Evolutionary conservation across 2,888 invertebrate species (phyloP).

Genomic region (Synanthedon andrenaeformis): DNA sequence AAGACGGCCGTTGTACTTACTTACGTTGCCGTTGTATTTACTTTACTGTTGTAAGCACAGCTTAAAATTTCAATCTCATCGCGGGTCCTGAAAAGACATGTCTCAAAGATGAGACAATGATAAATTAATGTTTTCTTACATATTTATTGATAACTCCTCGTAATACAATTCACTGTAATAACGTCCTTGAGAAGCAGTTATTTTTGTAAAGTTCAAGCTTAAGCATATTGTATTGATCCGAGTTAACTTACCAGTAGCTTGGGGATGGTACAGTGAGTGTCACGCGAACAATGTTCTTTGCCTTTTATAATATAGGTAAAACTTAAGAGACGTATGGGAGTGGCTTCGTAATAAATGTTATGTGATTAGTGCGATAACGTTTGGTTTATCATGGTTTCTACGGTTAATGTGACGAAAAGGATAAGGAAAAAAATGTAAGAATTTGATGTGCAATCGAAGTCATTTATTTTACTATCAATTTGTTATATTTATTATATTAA

Average conservation of each 20-base stretch:
- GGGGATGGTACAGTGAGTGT: slow-evolving; percentile 27
- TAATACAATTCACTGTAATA: neutral
- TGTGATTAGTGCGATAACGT: slow-evolving; percentile 1
- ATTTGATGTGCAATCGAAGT: neutral
- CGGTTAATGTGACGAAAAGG: slow-evolving; percentile 20
- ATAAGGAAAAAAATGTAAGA: slow-evolving; percentile 21
- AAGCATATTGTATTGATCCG: slow-evolving; percentile 19
- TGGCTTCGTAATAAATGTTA: slow-evolving; percentile 2
- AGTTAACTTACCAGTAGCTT: slow-evolving; percentile 12
- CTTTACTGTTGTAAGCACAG: too few relatives aligned
- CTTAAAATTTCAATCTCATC: too few relatives aligned
- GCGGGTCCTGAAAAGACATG: too few relatives aligned
- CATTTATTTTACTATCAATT: neutral
- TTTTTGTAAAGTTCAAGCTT: slow-evolving; percentile 16
- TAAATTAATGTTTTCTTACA: too few relatives aligned
- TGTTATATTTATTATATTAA: too few relatives aligned
- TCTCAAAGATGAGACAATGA: too few relatives aligned
- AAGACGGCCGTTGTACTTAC: too few relatives aligned
- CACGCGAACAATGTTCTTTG: slow-evolving; percentile 31
- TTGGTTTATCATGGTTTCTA: slow-evolving; percentile 3
- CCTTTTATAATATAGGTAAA: too few relatives aligned
- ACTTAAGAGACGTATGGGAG: slow-evolving; percentile 7
- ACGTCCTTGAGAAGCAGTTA: slow-evolving; percentile 18
- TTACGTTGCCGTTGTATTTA: too few relatives aligned
- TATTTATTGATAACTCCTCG: neutral